Base-by-base conservation (phyloP, 2,797 vertebrate genomes). In the Ibycter americanus region DNA sequence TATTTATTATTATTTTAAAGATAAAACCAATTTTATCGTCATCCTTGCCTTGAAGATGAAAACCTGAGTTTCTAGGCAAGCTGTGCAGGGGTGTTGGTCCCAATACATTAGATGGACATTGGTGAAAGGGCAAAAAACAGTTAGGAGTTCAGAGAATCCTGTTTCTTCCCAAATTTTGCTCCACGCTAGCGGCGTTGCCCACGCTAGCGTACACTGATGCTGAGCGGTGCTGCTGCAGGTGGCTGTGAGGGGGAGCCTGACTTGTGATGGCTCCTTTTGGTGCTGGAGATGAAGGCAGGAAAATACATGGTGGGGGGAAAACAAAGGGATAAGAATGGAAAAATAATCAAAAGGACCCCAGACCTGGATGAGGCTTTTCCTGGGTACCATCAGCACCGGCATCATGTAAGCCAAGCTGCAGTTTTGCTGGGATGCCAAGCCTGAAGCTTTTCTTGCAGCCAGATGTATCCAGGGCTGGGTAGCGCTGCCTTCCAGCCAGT, bases 271-370 rank as follows among this genome's bases (percentile, higher is more conserved):
- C 18, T 52, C 32, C 27, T 62, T 55, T 78, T 4, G 4, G 15
- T 70, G 19, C 2, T 68, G 32, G 32, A 42, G 46, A 74, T 49
- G 20, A 29, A 36, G 31, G 31, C 18, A 81, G 34, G 51, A 77
- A 73, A 85, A 83, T 15, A 58, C 1, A 5, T 1, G 18, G 23
- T 2, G 14, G 2, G 3, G 19, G 4, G 1, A 1, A 17, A 9
- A 68, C 13, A 31, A 13, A 36, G 3, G 29, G 21, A 29, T n/a
- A 36, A 42, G 27, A 72, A 8, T 51, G 9, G n/a, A 46, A 77
- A 94, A 79, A 78, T 17, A 81, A 49, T 34, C 18, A 7, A 14
- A 86, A 90, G 10, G 11, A 56, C 10, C 10, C 19, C 46, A 66
- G 42, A 29, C 14, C 15, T 46, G 17, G 31, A 8, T 23, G n/a